A percentile compares a stretch with the other conserved stretches of the same genome.
Conservation (phyloP, 2,797 vertebrate genomes). For the Craterocephalus amniculus region DNA sequence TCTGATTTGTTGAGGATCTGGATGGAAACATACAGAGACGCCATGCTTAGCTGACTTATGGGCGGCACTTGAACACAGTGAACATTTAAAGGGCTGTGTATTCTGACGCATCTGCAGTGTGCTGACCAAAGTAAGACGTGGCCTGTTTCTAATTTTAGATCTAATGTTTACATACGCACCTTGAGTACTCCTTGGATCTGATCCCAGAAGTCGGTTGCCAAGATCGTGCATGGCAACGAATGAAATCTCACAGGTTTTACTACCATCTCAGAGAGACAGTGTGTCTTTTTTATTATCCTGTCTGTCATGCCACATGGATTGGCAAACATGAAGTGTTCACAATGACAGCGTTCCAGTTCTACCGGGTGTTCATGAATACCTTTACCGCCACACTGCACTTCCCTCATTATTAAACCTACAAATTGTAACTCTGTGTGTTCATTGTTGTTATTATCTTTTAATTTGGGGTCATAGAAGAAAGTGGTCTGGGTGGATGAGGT, state of each 20-base stretch:
- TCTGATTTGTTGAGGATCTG: not conserved
- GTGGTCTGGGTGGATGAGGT: not conserved
- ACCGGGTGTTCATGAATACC: not conserved
- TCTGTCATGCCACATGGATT: conserved; percentile 5
- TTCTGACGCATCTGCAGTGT: conserved; percentile 42
- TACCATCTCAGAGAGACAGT: conserved; percentile 21
- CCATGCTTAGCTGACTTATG: not conserved
- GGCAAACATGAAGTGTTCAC: not conserved
- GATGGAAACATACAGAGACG: not conserved
- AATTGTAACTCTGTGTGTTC: not conserved
- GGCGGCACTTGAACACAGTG: not conserved
- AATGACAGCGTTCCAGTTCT: conserved; percentile 3
- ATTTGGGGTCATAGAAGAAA: not conserved
- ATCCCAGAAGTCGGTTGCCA: conserved; percentile 49
- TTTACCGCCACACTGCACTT: not conserved
- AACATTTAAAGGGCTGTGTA: conserved; percentile 1
- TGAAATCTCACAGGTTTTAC: conserved; percentile 51
- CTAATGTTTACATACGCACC: conserved; percentile 61
- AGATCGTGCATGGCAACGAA: conserved; percentile 45
- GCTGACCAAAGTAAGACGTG: conserved; percentile 28
- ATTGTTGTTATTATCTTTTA: not conserved
- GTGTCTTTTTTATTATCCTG: conserved; percentile 18
- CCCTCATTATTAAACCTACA: not conserved
- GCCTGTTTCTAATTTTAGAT: conserved; percentile 57
- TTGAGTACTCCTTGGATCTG: conserved; percentile 52